Percentiles rank a stretch among this genome's conserved stretches.
These are phyloP conservation scores for Sylvicola fuscatus DNA, from an alignment of 2,888 invertebrate species.

Conservation along the genomic window DNA sequence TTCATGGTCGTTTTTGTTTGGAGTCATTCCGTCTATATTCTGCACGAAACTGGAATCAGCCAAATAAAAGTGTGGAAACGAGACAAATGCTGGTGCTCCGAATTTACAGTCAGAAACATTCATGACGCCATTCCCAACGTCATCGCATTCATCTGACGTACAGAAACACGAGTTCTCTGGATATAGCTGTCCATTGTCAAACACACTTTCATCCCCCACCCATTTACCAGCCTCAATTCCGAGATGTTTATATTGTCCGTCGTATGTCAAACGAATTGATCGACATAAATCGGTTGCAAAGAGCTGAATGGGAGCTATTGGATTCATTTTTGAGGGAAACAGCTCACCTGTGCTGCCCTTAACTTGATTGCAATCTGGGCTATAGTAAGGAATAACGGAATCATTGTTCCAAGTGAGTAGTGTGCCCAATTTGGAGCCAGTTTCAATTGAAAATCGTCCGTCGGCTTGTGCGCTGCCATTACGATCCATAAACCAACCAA, in stretches of 20 bases:
- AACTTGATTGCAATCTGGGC: constrained; percentile 40
- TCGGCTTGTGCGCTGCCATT: constrained; percentile 53
- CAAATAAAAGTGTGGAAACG: constrained; percentile 63
- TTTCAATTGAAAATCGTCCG: constrained; percentile 56
- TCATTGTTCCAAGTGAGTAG: constrained; percentile 49
- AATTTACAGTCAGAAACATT: constrained; percentile 53
- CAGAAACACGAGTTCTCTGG: constrained; percentile 48
- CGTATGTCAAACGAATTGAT: constrained; percentile 27
- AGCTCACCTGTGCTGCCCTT: constrained; percentile 61
- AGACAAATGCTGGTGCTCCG: constrained; percentile 66
- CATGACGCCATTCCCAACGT: constrained; percentile 35
- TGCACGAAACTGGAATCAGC: constrained; percentile 43
- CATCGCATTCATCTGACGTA: constrained; percentile 27
- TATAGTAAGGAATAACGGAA: constrained; percentile 32
- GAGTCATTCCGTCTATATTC: constrained; percentile 43
- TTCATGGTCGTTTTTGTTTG: constrained; percentile 39
- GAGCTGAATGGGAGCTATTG: constrained; percentile 34
- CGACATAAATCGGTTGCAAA: constrained; percentile 66
- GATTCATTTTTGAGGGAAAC: constrained; percentile 41
- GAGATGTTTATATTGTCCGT: constrained; percentile 9
- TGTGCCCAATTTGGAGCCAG: constrained; percentile 46
- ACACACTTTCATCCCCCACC: constrained; percentile 36
- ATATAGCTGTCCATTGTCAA: constrained; percentile 49
- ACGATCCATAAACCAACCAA: constrained; percentile 72
- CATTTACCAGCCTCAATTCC: constrained; percentile 18